Base-by-base conservation (phyloP, 2,797 vertebrate species). In the Melanogrammus aeglefinus region DNA sequence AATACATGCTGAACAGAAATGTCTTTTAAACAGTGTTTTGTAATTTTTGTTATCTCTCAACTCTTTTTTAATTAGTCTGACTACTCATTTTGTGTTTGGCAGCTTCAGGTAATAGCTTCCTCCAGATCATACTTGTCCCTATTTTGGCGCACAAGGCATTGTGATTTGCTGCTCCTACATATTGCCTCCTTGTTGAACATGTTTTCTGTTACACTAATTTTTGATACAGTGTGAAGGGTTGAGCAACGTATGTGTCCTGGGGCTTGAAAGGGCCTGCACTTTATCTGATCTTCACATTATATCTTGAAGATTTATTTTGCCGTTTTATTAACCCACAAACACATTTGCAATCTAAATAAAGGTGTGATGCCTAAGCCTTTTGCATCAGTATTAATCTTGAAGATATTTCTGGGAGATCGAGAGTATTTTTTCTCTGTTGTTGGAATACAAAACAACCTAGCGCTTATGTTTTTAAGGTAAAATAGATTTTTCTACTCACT, bases 251-350 rank as follows among this genome's bases (percentile, higher is more conserved):
- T 10, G 13, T n/a, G 21, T 21, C 51, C 51, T 57, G 51, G 51
- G 51, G 51, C 51, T 57, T 57, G 51, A 57, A 57, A 57, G 57
- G 57, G n/a, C 57, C 24, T 24, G 21, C 16, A 18, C 29, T 12
- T 14, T 72, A 29, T 35, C 10, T 14, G 51, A 81, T 75, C 69
- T 14, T 7, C n/a, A 9, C 12, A 3, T 63, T 73, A 18, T 73
- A 27, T 77, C 38, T 80, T 75, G 78, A 63, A 75, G 69, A 33
- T 76, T 74, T 44, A 33, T 1, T 0, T 0, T 71, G 83, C 14
- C 84, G 85, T 84, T 79, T 76, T 75, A 80, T 92, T 84, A 85
- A 31, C 31, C 3, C 31, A 33, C 31, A 33, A 3, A 33, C 2
- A 33, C 31, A 33, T 0, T 24, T 63, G 47, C 57, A 44, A 13